Evolutionary conservation across 2,113 vertebrate genomes (phyloP).

Genomic region (Cinclus mexicanus): DNA sequence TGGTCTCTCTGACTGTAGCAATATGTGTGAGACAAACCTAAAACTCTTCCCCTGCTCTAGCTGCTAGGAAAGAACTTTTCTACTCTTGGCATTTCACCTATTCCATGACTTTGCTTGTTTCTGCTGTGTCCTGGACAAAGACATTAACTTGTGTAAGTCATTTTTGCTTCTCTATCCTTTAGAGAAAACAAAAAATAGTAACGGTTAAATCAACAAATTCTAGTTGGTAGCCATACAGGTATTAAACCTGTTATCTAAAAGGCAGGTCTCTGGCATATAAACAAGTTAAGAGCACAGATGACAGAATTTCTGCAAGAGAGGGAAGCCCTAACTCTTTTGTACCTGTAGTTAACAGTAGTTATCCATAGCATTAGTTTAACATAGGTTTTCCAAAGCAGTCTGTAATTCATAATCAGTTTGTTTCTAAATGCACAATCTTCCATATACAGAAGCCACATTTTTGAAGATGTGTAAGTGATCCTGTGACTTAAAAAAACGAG

Average conservation of each 20-base stretch:
- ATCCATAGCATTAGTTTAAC: not conserved
- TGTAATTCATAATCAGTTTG: not conserved
- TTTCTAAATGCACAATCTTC: not conserved
- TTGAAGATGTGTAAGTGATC: not conserved
- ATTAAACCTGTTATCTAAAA: slow-evolving; percentile 29
- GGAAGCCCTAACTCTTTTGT: not conserved
- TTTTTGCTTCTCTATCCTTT: not conserved
- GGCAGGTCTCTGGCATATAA: not conserved
- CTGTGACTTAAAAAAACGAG: not conserved
- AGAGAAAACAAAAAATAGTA: not conserved
- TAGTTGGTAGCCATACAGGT: not conserved
- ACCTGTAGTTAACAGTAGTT: not conserved
- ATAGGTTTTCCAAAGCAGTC: not conserved
- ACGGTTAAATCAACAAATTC: not conserved
- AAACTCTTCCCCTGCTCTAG: not conserved
- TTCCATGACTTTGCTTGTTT: not conserved
- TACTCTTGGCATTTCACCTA: not conserved
- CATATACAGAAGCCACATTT: not conserved
- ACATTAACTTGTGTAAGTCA: not conserved
- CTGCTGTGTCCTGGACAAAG: not conserved
- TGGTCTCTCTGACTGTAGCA: not conserved
- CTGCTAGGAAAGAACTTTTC: not conserved
- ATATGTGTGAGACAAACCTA: not conserved
- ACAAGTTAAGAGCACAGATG: not conserved
- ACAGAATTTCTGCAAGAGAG: not conserved